Percentiles rank a stretch among this genome's conserved stretches.
Evolutionary conservation across 2,888 invertebrate genomes (phyloP).

Genomic region (Phyllotreta cruciferae): DNA sequence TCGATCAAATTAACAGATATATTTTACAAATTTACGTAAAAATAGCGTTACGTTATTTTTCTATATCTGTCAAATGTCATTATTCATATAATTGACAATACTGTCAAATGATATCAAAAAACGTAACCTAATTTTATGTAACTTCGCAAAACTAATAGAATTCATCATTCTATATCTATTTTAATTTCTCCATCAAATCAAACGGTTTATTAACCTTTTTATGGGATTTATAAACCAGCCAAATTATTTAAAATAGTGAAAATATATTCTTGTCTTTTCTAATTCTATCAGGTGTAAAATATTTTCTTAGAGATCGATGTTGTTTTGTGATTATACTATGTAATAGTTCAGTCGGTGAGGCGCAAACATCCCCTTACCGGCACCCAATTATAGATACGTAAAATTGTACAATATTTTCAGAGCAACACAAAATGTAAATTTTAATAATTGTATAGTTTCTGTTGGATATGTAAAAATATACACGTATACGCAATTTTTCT

Average conservation of each 20-base stretch:
- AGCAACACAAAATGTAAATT: slow-evolving; percentile 51
- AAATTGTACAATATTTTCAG: slow-evolving; percentile 60
- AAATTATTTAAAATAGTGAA: slow-evolving; percentile 23
- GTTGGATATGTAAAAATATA: slow-evolving; percentile 54
- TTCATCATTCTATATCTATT: not conserved
- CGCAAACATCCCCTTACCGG: slow-evolving; percentile 42
- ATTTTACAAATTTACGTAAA: not conserved
- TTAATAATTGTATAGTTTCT: slow-evolving; percentile 48
- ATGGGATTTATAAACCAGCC: slow-evolving; percentile 17
- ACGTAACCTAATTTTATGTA: no score
- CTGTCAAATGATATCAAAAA: no score
- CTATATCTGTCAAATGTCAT: not conserved
- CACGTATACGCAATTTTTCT: slow-evolving; percentile 53
- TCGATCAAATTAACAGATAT: not conserved
- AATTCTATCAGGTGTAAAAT: slow-evolving; percentile 54
- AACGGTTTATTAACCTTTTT: not conserved
- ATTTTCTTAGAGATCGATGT: slow-evolving; percentile 56
- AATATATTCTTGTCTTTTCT: slow-evolving; percentile 40
- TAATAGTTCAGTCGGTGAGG: slow-evolving; percentile 47
- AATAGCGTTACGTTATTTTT: not conserved
- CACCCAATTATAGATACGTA: slow-evolving; percentile 59
- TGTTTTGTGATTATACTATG: slow-evolving; percentile 54
- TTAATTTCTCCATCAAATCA: not conserved
- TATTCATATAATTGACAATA: not conserved
- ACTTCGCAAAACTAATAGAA: no score